phyloP scores from a whole-genome alignment of 2,797 vertebrate genomes.

The Aldrovandia affinis region DNA sequence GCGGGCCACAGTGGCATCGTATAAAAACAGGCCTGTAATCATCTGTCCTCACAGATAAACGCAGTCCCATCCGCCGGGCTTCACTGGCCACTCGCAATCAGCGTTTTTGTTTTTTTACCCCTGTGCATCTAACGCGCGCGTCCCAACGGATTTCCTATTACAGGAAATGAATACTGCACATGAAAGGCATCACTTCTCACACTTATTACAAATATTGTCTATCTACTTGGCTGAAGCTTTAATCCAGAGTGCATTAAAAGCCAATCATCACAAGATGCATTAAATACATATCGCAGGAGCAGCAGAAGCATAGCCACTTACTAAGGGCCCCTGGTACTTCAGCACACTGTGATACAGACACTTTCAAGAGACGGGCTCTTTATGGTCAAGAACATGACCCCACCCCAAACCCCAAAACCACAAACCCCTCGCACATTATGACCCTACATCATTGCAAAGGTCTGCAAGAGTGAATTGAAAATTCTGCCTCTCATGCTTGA shows the following conservation, averaged over 20 bases:
- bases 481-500: background rate
- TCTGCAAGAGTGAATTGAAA: background rate
- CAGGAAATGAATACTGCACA: background rate
- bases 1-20: background rate
- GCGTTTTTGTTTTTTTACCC: background rate
- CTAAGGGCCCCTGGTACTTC: background rate
- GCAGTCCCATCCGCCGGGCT: background rate
- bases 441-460: background rate
- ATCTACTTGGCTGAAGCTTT: background rate
- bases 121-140: background rate
- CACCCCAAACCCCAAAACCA: background rate
- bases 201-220: background rate
- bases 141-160: background rate
- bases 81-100: background rate
- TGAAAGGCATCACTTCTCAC: background rate
- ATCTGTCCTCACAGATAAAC: too few relatives aligned
- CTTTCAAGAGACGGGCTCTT: background rate
- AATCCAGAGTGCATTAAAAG: conserved; percentile 7
- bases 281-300: conserved; percentile 23
- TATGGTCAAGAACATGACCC: background rate
- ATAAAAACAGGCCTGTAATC: background rate
- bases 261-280: background rate
- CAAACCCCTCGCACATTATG: background rate
- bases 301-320: background rate
- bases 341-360: background rate